Evolutionary conservation across 35 echinoderm and acorn worm species (phyloP).

Genomic region (Heliocidaris erythrogramma): DNA sequence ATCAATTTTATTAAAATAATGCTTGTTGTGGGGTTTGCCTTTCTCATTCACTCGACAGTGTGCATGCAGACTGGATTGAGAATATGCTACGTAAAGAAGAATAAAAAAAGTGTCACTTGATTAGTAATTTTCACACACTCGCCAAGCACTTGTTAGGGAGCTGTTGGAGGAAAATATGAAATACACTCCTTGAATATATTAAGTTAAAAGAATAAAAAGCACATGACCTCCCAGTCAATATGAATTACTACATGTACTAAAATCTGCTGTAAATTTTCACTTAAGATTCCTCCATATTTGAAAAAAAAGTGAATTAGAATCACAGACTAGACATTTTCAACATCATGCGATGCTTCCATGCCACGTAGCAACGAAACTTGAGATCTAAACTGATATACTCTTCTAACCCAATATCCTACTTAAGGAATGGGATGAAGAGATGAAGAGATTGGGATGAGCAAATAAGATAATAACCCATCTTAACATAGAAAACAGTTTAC

Average conservation of each 20-base stretch:
- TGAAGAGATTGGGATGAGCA: neutral
- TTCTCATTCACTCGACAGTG: no score
- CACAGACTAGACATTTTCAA: neutral
- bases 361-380: neutral
- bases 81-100: no score
- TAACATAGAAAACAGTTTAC: neutral
- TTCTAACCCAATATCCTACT: constrained; percentile 17
- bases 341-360: neutral
- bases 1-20: no score
- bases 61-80: no score
- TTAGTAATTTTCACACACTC: no score
- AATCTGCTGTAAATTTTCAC: neutral
- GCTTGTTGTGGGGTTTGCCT: no score
- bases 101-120: no score
- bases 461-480: neutral
- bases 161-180: neutral
- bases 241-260: neutral
- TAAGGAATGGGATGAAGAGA: neutral
- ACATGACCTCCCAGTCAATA: neutral
- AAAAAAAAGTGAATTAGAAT: neutral
- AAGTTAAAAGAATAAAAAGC: no score
- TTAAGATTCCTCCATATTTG: neutral
- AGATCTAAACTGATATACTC: neutral
- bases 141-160: neutral
- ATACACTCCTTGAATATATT: neutral